Evolutionary conservation across 1,140 invertebrate species (phyloP).

Genomic region (Propsilocerus akamusi): DNA sequence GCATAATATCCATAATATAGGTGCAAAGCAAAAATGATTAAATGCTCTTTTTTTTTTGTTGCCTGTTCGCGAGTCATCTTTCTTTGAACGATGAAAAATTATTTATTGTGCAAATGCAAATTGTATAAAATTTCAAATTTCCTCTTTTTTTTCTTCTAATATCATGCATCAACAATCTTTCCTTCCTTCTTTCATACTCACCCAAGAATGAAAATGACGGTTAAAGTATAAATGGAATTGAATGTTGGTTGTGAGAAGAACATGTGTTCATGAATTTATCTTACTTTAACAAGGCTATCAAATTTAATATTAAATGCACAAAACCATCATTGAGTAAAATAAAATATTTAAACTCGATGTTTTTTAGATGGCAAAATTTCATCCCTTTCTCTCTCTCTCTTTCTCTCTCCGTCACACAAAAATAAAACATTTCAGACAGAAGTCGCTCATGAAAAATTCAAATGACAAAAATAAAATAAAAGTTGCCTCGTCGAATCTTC

Average conservation of each 20-base stretch:
- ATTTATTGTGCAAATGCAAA: background rate
- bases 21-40: background rate
- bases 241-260: background rate
- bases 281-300: slow-evolving; percentile 2
- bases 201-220: background rate
- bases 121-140: slow-evolving; percentile 1
- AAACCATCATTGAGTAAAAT: too few relatives aligned
- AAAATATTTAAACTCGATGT: too few relatives aligned
- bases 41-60: background rate
- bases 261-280: slow-evolving; percentile 3
- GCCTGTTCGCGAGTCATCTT: too few relatives aligned
- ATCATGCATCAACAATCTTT: background rate
- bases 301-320: too few relatives aligned
- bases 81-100: background rate
- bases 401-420: too few relatives aligned
- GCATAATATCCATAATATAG: background rate
- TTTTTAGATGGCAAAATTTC: too few relatives aligned
- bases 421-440: too few relatives aligned
- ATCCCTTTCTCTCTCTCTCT: too few relatives aligned
- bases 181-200: background rate
- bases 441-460: too few relatives aligned
- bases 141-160: background rate
- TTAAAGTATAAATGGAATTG: background rate
- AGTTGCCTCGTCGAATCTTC: too few relatives aligned
- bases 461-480: too few relatives aligned